phyloP scores from a whole-genome alignment of 2,113 vertebrate genomes.

The Amazona vittata region DNA sequence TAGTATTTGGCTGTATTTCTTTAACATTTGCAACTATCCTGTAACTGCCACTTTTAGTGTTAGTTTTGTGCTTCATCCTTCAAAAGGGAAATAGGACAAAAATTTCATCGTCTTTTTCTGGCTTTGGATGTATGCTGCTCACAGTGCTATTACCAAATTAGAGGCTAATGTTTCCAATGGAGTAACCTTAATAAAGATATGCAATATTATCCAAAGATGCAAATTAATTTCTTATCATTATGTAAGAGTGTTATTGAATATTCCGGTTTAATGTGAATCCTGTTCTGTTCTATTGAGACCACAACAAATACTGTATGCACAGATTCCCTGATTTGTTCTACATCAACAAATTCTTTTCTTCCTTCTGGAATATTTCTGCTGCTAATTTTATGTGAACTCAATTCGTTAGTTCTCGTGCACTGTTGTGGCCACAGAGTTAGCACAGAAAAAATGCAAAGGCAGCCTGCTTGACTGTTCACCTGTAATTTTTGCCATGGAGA shows the following conservation, averaged over 20 bases:
- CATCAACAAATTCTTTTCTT: background rate
- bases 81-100: background rate
- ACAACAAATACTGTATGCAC: background rate
- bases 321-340: background rate
- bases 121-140: background rate
- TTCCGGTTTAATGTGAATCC: background rate
- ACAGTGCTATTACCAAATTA: background rate
- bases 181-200: background rate
- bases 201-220: background rate
- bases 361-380: background rate
- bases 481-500: background rate
- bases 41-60: background rate
- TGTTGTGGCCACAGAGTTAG: fast-evolving
- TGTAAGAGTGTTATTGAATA: background rate
- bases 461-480: background rate
- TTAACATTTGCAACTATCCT: background rate
- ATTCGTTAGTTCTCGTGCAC: background rate
- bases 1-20: background rate
- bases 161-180: background rate
- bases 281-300: background rate
- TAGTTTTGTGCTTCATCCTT: background rate
- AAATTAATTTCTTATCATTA: background rate
- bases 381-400: background rate
- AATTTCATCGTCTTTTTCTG: background rate
- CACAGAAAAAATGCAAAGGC: background rate